Base-by-base conservation (phyloP, 2,113 vertebrate genomes). In the Spea multiplicata region DNA sequence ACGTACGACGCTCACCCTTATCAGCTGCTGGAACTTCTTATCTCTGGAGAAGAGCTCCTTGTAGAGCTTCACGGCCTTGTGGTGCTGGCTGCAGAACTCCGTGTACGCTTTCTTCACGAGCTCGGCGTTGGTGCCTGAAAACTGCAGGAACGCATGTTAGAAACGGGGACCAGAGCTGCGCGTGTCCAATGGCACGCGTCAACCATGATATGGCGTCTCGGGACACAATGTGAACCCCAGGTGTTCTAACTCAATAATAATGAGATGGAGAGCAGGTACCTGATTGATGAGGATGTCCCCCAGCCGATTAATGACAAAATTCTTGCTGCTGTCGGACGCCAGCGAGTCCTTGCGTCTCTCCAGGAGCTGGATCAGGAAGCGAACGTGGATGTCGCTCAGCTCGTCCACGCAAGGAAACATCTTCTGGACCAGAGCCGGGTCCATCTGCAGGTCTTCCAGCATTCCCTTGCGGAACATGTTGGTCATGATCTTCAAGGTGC, bases 11-110 rank as follows among this genome's bases (percentile, higher is more conserved):
- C 93, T 93, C 82, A 97, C 96, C 90, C 94, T 88, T 83, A 98
- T 94, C 84, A 98, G 96, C 83, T 92, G 92, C 88, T 97, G 96
- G 84, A 97, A 96, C 75, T 93, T 91, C 57, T 97, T 97, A 87
- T 98, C 95, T 44, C 94, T 89, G 3, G 94, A 91, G 0, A 94
- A 90, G 5, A 97, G 88, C 45, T 97, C 96, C 87, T 98, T 98
- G 87, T 97, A 97, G 14, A 95, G 88, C 85, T 97, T 97, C 13
- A 96, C 85, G 0, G 96, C 94, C 75, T 95, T 96, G 74, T 88
- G 87, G 88, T 98, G 95, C 3, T 93, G 92, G 85, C 94, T 95
- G 83, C 96, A 98, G 88, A 96, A 98, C 77, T 97, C 96, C 0
- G 94, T 89, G 50, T 98, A 98, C 17, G 89, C 90, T 81, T 95